These are phyloP conservation scores for Priocnemis perturbator DNA, from an alignment of 2,888 invertebrate genomes.

Conservation along the genomic window DNA sequence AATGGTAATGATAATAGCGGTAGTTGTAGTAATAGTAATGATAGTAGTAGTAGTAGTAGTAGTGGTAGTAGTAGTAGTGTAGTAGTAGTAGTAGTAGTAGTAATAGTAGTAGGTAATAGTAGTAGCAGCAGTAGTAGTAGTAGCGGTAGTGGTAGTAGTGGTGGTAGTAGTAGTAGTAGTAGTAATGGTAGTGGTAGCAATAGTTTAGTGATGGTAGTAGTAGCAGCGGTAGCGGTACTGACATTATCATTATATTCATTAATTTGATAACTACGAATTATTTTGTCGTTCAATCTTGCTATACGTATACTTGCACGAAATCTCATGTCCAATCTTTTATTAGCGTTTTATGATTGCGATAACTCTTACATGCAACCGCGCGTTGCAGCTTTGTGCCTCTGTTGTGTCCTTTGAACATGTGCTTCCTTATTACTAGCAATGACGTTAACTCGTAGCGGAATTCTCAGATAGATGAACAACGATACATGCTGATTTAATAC, in stretches of 20 bases:
- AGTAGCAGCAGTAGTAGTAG: slow-evolving; percentile 21
- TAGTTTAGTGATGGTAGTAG: slow-evolving; percentile 8
- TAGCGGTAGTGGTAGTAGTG: slow-evolving; percentile 3
- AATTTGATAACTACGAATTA: slow-evolving; percentile 43
- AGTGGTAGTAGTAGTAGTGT: slow-evolving; percentile 16
- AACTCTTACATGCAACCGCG: slow-evolving; percentile 4
- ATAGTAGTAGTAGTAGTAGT: slow-evolving; percentile 7
- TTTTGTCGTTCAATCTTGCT: slow-evolving; percentile 21
- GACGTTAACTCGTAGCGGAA: slow-evolving; percentile 44
- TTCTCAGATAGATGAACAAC: slow-evolving; percentile 39
- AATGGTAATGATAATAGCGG: slow-evolving; percentile 25
- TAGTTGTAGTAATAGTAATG: slow-evolving; percentile 28
- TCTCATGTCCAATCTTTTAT: slow-evolving; percentile 25
- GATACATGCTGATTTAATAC: slow-evolving; percentile 38
- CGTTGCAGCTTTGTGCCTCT: slow-evolving; percentile 21
- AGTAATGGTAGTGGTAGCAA: slow-evolving; percentile 4
- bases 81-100: slow-evolving; percentile 7
- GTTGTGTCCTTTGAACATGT: slow-evolving; percentile 31
- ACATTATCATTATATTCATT: slow-evolving; percentile 31
- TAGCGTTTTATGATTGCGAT: slow-evolving; percentile 21
- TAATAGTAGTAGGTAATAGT: slow-evolving; percentile 11
- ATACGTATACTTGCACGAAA: slow-evolving; percentile 46
- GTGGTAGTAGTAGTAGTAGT: slow-evolving; percentile 28
- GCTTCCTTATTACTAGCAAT: slow-evolving; percentile 34
- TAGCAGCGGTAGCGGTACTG: background rate